Evolutionary conservation across 2,888 invertebrate species (phyloP).

Genomic region (Quadriops clusia): DNA sequence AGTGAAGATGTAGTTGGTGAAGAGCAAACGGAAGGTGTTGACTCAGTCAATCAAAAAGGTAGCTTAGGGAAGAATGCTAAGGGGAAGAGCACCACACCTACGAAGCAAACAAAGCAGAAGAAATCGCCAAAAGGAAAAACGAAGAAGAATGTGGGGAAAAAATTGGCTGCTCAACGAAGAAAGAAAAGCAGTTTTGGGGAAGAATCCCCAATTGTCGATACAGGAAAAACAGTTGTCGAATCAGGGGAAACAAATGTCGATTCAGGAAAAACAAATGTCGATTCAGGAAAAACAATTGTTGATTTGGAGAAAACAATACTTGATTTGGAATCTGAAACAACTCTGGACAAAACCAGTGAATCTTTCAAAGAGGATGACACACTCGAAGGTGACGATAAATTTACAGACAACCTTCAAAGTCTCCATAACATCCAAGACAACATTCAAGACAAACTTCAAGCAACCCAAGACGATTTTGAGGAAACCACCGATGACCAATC

Average conservation of each 20-base stretch:
- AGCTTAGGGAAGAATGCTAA: neutral
- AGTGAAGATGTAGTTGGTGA: slow-evolving; percentile 13
- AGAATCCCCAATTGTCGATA: too few species aligned
- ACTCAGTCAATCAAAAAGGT: neutral
- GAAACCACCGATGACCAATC: too few species aligned
- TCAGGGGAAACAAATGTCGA: neutral
- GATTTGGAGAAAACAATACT: neutral
- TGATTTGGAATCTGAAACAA: too few species aligned
- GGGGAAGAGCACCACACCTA: neutral
- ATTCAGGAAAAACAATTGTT: neutral
- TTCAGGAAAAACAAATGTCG: neutral
- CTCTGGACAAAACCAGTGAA: too few species aligned
- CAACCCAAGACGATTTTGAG: slow-evolving; percentile 7
- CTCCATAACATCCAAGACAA: slow-evolving; percentile 1
- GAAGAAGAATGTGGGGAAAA: slow-evolving; percentile 20
- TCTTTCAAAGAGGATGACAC: too few species aligned
- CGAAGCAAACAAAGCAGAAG: neutral
- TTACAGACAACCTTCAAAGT: neutral
- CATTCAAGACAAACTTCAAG: too few species aligned
- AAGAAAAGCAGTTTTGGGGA: neutral
- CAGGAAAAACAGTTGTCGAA: slow-evolving; percentile 10
- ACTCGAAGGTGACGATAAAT: too few species aligned
- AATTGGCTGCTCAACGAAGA: slow-evolving; percentile 13
- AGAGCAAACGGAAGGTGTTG: slow-evolving; percentile 12
- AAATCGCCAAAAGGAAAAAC: slow-evolving; percentile 9